A percentile compares a stretch with the other conserved stretches of the same genome.
These are phyloP conservation scores for Melieria omissa DNA, from an alignment of 2,888 invertebrate genomes.

Conservation along the genomic window DNA sequence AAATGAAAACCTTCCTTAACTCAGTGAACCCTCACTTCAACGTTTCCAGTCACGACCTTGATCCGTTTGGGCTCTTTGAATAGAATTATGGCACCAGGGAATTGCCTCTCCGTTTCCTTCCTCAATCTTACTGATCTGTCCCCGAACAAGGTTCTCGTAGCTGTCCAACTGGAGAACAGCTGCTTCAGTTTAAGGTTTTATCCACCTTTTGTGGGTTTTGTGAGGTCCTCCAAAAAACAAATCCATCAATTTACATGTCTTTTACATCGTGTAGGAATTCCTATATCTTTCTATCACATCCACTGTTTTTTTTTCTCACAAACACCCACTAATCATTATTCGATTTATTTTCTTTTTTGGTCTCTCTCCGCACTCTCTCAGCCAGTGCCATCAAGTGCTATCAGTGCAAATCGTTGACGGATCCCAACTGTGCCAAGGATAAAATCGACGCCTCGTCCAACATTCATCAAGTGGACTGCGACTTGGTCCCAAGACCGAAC, in stretches of 20 bases:
- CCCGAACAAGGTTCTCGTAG: no score
- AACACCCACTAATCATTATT: not conserved
- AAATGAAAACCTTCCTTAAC: no score
- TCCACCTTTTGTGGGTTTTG: not conserved
- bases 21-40: no score
- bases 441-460: slow-evolving; percentile 52
- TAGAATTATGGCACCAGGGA: no score
- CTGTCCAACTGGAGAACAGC: no score
- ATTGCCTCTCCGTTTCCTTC: no score
- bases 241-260: not conserved
- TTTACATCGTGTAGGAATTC: not conserved
- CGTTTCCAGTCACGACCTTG: no score
- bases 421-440: slow-evolving; percentile 58
- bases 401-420: slow-evolving; percentile 61
- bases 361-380: slow-evolving; percentile 38
- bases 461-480: slow-evolving; percentile 59
- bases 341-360: not conserved
- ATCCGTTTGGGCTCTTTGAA: no score
- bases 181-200: not conserved
- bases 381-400: slow-evolving; percentile 63
- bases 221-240: not conserved
- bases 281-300: not conserved
- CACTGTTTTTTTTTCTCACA: not conserved
- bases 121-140: no score
- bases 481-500: slow-evolving; percentile 49